Evolutionary conservation across 2,888 invertebrate genomes (phyloP).

Genomic region (Ectropis crepuscularia): DNA sequence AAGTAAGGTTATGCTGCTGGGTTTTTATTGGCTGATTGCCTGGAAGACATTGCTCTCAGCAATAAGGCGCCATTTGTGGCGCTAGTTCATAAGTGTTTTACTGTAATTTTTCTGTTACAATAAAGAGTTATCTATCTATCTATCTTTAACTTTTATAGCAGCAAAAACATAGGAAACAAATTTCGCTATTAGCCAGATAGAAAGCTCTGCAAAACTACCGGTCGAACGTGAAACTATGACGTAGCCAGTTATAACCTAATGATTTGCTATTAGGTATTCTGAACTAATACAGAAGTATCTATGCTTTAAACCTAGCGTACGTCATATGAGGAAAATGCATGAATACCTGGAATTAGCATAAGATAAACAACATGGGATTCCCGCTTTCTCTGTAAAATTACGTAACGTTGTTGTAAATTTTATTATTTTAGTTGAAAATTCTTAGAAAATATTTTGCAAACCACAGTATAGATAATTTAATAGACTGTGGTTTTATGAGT

Average conservation of each 20-base stretch:
- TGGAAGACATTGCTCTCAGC: too few species aligned
- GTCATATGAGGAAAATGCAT: neutral
- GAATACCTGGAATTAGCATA: conserved; percentile 2
- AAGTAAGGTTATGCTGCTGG: too few species aligned
- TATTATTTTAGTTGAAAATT: too few species aligned
- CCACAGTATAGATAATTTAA: too few species aligned
- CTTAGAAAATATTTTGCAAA: too few species aligned
- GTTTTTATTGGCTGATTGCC: too few species aligned
- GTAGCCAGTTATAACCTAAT: neutral
- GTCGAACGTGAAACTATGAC: conserved; percentile 7
- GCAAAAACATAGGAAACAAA: conserved; percentile 22
- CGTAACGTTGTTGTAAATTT: too few species aligned
- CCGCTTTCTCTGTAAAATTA: conserved; percentile 2
- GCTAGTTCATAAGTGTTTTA: too few species aligned
- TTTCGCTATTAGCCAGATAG: conserved; percentile 14
- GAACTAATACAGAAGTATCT: neutral
- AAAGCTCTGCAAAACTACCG: conserved; percentile 12
- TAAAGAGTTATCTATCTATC: too few species aligned
- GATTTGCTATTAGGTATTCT: conserved; percentile 4
- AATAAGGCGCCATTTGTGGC: too few species aligned
- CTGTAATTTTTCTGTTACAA: too few species aligned
- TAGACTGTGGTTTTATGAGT: too few species aligned
- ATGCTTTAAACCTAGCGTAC: neutral
- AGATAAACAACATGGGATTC: neutral
- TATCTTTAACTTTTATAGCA: neutral